Conservation (phyloP, 1,140 invertebrate species). For the Eupeodes corollae region DNA sequence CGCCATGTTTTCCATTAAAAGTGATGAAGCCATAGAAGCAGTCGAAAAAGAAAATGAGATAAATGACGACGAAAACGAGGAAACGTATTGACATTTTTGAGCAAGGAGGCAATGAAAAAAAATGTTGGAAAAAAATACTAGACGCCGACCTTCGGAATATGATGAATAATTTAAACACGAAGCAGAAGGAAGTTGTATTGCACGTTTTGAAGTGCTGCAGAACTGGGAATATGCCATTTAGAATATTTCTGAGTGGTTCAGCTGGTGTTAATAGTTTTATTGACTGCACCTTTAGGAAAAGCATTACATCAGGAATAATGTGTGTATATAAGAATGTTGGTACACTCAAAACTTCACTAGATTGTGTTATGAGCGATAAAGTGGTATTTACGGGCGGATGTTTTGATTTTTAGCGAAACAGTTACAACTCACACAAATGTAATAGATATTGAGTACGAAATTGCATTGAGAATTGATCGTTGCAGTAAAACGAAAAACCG, state of each 20-base stretch:
- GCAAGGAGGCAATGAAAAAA: not conserved
- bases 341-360: not conserved
- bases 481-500: not conserved
- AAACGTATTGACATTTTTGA: not conserved
- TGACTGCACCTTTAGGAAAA: not conserved
- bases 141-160: not conserved
- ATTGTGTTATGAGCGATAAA: not conserved
- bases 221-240: not conserved
- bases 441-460: not conserved
- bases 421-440: not conserved
- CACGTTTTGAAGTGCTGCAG: not conserved
- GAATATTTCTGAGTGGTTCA: not conserved
- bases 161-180: not conserved
- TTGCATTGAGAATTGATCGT: not conserved
- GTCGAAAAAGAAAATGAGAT: not conserved
- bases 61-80: not conserved
- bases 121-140: not conserved
- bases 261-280: not conserved
- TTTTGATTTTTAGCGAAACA: not conserved
- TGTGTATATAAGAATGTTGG: not conserved
- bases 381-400: not conserved
- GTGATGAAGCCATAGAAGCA: not conserved
- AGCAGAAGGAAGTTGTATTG: not conserved
- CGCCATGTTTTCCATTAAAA: not conserved
- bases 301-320: not conserved